phyloP scores from a whole-genome alignment of 2,888 invertebrate species.

The Noctua comes region DNA sequence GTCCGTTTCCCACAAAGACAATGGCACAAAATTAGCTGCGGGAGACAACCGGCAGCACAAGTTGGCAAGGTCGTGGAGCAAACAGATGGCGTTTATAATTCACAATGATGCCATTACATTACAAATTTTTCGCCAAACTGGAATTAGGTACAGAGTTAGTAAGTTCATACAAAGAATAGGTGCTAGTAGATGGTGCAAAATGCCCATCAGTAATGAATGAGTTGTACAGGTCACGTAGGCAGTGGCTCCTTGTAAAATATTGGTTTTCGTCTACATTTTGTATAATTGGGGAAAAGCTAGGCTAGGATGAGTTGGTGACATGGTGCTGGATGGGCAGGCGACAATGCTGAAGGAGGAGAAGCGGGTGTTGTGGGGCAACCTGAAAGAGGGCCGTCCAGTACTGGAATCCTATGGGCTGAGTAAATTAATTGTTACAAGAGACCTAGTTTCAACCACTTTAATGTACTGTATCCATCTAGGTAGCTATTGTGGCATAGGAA shows the following conservation, averaged over 20 bases:
- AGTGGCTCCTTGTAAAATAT: background rate
- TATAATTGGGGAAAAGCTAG: background rate
- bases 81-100: constrained; percentile 64
- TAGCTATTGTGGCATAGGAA: background rate
- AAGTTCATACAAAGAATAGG: background rate
- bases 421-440: background rate
- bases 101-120: constrained; percentile 59
- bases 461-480: background rate
- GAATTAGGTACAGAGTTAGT: background rate
- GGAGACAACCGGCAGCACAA: constrained; percentile 36
- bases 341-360: background rate
- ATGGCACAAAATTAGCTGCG: constrained; percentile 68
- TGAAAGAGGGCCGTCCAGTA: background rate
- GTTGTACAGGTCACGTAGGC: background rate
- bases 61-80: constrained; percentile 65
- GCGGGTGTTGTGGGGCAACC: background rate
- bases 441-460: background rate
- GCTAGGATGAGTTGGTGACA: background rate
- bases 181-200: background rate
- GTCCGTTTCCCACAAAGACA: constrained; percentile 70
- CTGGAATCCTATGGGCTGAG: background rate
- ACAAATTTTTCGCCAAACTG: constrained; percentile 17
- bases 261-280: background rate
- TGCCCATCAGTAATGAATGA: background rate
- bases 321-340: background rate